Evolutionary conservation across 2,797 vertebrate genomes (phyloP), one percentile per base, ranked within the genome.

Genomic region (Manis crassicaudata): DNA sequence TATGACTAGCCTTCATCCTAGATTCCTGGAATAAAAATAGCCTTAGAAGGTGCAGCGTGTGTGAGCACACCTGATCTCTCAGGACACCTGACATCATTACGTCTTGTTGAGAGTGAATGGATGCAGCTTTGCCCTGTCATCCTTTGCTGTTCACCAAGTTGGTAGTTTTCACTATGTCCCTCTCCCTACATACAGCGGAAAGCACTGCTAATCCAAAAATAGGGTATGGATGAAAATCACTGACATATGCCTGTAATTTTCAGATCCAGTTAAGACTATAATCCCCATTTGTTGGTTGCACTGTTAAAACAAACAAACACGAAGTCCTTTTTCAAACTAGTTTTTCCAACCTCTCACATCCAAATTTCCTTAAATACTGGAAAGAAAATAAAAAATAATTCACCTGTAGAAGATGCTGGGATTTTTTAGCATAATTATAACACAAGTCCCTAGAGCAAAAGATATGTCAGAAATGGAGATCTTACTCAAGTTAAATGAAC

Each of bases 121-220:
- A 3, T 3, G 1, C 7, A 1, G n/a, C 7, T 56, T 12, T 91
- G 3, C 3, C 16, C 14, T n/a, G 0, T 58, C 23, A 72, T 25
- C 7, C 56, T 70, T 82, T 40, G 7, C 4, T 50, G 21, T 18
- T 82, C 77, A 65, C 5, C 16, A 93, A 23, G 10, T 35, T 70
- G 20, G 2, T 7, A 43, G 12, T 68, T 54, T 70, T 73, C 46
- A 52, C 2, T 20, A 56, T 7, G 3, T 0, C 27, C 2, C 1
- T 3, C 5, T 10, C 54, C 35, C 50, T 76, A n/a, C 1, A 88
- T 76, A n/a, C 1, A 88, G 46, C 40, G 68, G 13, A 62, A 11
- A 50, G 1, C 23, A 58, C n/a, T 29, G 1, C 5, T 27, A 32
- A 37, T 40, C 56, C 29, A 56, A 62, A 70, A 14, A 37, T 27